Conservation (phyloP, 2,888 invertebrate genomes). For the Opisthograptis luteolata region DNA sequence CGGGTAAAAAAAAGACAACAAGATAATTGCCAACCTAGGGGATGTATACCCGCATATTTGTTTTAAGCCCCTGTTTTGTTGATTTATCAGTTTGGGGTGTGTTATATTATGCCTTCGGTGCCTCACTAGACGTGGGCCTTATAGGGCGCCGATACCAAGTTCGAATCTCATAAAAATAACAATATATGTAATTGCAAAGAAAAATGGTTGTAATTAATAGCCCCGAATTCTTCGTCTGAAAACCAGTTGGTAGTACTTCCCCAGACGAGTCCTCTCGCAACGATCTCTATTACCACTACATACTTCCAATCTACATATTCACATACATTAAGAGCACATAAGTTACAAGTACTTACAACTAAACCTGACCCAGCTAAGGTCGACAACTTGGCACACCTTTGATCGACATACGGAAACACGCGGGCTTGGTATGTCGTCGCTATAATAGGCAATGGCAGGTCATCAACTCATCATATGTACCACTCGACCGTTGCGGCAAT, state of each 20-base stretch:
- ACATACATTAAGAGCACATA: neutral
- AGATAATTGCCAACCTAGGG: neutral
- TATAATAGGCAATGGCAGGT: slow-evolving; percentile 20
- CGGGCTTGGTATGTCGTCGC: neutral
- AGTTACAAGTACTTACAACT: neutral
- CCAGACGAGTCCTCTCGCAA: too few relatives aligned
- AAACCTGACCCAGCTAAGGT: slow-evolving; percentile 31
- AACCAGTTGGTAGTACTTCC: too few relatives aligned
- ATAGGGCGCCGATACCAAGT: too few relatives aligned
- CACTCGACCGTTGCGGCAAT: slow-evolving; percentile 35
- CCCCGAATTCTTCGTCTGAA: too few relatives aligned
- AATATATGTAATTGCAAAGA: too few relatives aligned
- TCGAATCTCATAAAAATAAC: too few relatives aligned
- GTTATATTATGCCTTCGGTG: neutral
- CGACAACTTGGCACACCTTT: slow-evolving; percentile 29
- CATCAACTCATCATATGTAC: too few relatives aligned
- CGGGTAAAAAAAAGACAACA: too few relatives aligned
- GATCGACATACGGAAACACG: slow-evolving; percentile 19
- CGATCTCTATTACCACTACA: too few relatives aligned
- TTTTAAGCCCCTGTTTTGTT: neutral
- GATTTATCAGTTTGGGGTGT: neutral
- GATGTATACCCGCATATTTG: neutral
- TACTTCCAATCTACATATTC: too few relatives aligned
- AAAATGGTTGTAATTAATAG: too few relatives aligned
- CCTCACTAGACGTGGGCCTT: too few relatives aligned